Percentiles rank a stretch among this genome's conserved stretches.
Evolutionary conservation across 2,797 vertebrate species (phyloP).

Genomic region (Pseudocheirus occidentalis): DNA sequence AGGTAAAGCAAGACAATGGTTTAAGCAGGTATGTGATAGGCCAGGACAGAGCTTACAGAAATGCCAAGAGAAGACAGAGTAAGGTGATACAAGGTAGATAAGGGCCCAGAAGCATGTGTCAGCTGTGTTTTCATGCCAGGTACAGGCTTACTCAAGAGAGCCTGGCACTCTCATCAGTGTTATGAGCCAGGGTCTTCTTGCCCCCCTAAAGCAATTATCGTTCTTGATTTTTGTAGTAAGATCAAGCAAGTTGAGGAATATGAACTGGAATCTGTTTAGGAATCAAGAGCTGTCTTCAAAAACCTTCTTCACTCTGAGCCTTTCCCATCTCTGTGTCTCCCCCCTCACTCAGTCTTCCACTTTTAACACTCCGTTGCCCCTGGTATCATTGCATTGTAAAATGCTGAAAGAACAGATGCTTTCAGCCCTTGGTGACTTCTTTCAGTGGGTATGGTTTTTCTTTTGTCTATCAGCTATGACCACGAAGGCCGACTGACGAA

Average conservation of each 20-base stretch:
- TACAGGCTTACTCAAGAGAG: background rate
- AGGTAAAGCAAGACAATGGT: background rate
- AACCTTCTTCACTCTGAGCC: background rate
- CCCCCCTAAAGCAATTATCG: background rate
- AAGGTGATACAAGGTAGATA: background rate
- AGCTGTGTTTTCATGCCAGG: background rate
- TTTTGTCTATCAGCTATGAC: constrained; percentile 92
- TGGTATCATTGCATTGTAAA: background rate
- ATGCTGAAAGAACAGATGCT: background rate
- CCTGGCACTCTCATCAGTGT: background rate
- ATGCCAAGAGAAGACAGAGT: background rate
- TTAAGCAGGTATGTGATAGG: background rate
- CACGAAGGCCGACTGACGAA: constrained; percentile 98
- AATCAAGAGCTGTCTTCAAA: background rate
- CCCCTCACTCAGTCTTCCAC: background rate
- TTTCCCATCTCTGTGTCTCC: background rate
- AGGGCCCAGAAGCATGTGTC: background rate
- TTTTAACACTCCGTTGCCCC: background rate
- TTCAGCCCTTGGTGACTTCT: background rate
- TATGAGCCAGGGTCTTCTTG: background rate
- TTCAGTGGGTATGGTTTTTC: constrained; percentile 39
- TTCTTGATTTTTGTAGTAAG: background rate
- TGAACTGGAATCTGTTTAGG: background rate
- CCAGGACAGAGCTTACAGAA: background rate
- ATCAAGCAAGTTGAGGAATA: background rate